Conservation (phyloP, 2,113 vertebrate genomes). For the Plecotus auritus region DNA sequence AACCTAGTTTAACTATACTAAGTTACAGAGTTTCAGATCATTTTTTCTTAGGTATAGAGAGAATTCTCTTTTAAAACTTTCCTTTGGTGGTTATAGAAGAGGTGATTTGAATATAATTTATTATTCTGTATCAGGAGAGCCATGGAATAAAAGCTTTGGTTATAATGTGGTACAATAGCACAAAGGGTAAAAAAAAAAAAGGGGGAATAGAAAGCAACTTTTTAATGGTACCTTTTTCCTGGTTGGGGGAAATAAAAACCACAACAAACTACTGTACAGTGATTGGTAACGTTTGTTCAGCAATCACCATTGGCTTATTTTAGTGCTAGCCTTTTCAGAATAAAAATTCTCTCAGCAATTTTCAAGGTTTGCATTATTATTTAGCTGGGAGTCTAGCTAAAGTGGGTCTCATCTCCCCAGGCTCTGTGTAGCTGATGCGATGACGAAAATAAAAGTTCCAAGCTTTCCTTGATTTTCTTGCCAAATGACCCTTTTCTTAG, state of each 20-base stretch:
- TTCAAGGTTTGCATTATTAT: conserved; percentile 32
- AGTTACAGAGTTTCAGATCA: neutral
- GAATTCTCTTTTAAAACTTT: neutral
- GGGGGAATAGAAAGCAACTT: neutral
- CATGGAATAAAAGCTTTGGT: neutral
- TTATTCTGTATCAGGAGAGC: neutral
- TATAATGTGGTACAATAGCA: neutral
- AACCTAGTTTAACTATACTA: neutral
- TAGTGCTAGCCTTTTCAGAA: conserved; percentile 7
- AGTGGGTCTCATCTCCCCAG: neutral
- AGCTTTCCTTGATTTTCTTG: conserved; percentile 13
- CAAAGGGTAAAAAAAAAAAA: neutral
- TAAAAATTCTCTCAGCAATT: conserved; percentile 64
- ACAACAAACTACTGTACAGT: conserved; percentile 2
- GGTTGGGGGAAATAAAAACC: neutral
- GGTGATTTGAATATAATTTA: neutral
- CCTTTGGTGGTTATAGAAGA: neutral
- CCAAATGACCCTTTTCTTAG: neutral
- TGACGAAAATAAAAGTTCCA: neutral
- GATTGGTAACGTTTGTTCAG: conserved; percentile 1
- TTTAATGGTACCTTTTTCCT: neutral
- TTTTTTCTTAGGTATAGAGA: neutral
- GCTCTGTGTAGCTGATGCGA: neutral
- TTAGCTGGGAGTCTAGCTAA: conserved; percentile 30
- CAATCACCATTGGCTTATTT: conserved; percentile 47